Evolutionary conservation across 2,113 vertebrate genomes (phyloP), one percentile per base, ranked within the genome.

Genomic region (Psittacara wagleri): DNA sequence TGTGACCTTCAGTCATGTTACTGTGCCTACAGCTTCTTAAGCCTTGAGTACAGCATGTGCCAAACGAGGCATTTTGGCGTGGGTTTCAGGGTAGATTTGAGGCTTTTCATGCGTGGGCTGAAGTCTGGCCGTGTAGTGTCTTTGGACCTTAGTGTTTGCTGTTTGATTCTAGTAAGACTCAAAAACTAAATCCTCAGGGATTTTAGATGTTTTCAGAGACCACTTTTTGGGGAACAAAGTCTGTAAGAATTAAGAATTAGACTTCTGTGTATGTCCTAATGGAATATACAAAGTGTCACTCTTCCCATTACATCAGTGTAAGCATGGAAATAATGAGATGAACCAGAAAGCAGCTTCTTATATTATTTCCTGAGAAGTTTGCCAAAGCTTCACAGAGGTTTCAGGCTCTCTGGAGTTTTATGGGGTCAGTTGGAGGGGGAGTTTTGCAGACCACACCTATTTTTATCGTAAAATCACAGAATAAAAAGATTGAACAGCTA

Each of bases 281-380:
- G 94, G 80, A 84, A 84, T 89, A 96, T 66, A 31, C 67, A 33
- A 90, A 90, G 69, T 95, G 92, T 95, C 81, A 66, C 69, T 93
- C 87, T 79, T 93, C 95, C 96, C 95, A 84, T 96, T 95, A 94
- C 96, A 86, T 96, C 94, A 96, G 90, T 91, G 80, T 61, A 73
- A 93, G 83, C 69, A 84, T 89, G 95, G 94, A 97, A 96, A 96
- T 95, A 91, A 86, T 90, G 90, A 94, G 90, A 95, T 91, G 95
- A 90, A 95, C 80, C 90, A 97, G 57, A 96, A 89, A 95, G 68
- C 73, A 89, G 74, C 57, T 93, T 90, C 90, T 93, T 79, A 86
- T 57, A 81, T 94, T 96, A 94, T 93, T 97, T 97, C 95, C 96
- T 94, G 86, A 96, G 90, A 79, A 69, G 77, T 79, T 84, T 96